phyloP scores from a whole-genome alignment of 2,113 vertebrate species.

The Sinocyclocheilus rhinocerous region DNA sequence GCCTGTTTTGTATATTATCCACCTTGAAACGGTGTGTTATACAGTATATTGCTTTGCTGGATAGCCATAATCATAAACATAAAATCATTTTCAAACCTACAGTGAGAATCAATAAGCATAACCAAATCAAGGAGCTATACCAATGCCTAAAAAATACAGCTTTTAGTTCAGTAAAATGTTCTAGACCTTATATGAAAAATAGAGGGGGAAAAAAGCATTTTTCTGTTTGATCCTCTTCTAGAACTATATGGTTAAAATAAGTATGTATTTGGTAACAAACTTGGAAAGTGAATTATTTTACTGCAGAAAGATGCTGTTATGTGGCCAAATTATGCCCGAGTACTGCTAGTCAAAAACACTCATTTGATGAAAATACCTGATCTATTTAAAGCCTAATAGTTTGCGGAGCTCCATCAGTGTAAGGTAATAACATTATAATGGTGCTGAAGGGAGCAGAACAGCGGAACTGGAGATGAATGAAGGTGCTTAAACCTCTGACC shows the following conservation, averaged over 20 bases:
- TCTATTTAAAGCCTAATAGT: conserved; percentile 28
- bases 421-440: conserved; percentile 23
- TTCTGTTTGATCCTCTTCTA: background rate
- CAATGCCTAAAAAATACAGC: no score
- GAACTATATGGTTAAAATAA: background rate
- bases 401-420: background rate
- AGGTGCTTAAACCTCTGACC: conserved; percentile 34
- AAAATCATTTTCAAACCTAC: no score
- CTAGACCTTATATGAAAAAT: background rate
- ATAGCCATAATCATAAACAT: no score
- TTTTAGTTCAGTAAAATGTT: background rate
- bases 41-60: conserved; percentile 15
- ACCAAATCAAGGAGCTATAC: no score
- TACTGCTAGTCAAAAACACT: background rate
- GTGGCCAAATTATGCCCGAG: background rate
- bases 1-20: conserved; percentile 1
- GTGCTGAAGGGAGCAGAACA: background rate
- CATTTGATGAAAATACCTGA: conserved; percentile 24
- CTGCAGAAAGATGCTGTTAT: background rate
- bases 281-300: background rate
- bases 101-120: no score
- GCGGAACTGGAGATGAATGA: conserved; percentile 21
- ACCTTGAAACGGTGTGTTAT: background rate
- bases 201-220: background rate
- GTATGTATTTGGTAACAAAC: background rate